A percentile compares a stretch with the other conserved stretches of the same genome.
Conservation (phyloP, 1,140 invertebrate genomes). For the Nomia melanderi region DNA sequence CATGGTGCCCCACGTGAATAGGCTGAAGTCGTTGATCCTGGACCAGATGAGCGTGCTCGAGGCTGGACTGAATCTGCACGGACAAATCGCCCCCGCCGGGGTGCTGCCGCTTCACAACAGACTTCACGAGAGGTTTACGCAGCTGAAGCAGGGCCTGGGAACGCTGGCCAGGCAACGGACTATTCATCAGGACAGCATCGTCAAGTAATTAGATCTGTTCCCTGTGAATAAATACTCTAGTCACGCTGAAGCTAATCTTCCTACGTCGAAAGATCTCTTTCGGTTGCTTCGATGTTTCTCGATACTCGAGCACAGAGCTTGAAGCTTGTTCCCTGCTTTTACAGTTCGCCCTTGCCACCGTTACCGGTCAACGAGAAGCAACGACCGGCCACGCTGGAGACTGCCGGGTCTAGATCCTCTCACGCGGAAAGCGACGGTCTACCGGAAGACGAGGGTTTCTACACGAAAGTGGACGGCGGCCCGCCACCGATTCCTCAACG, state of each 20-base stretch:
- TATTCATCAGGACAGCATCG: constrained; percentile 85
- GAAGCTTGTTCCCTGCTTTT: constrained; percentile 10
- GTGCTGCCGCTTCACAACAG: constrained; percentile 93
- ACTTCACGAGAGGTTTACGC: constrained; percentile 91
- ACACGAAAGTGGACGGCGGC: constrained; percentile 75
- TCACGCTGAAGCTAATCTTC: too few relatives aligned
- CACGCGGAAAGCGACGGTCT: constrained; percentile 73
- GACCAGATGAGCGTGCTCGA: constrained; percentile 91
- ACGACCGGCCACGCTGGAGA: constrained; percentile 73
- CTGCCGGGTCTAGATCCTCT: constrained; percentile 69
- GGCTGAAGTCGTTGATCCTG: constrained; percentile 87
- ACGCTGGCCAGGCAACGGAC: constrained; percentile 85
- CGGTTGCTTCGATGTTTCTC: too few relatives aligned
- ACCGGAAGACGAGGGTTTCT: constrained; percentile 77
- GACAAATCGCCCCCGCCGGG: constrained; percentile 89
- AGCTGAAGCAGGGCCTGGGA: constrained; percentile 88
- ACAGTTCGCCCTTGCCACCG: constrained; percentile 87
- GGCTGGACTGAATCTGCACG: constrained; percentile 90
- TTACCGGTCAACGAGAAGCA: constrained; percentile 83
- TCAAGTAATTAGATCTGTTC: constrained; percentile 83
- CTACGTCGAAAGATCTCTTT: too few relatives aligned
- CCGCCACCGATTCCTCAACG: constrained; percentile 84
- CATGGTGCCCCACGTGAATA: constrained; percentile 87
- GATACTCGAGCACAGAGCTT: too few relatives aligned
- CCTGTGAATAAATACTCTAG: too few relatives aligned